Conservation (phyloP, 2,113 vertebrate genomes). For the Benitochromis conjunctus region DNA sequence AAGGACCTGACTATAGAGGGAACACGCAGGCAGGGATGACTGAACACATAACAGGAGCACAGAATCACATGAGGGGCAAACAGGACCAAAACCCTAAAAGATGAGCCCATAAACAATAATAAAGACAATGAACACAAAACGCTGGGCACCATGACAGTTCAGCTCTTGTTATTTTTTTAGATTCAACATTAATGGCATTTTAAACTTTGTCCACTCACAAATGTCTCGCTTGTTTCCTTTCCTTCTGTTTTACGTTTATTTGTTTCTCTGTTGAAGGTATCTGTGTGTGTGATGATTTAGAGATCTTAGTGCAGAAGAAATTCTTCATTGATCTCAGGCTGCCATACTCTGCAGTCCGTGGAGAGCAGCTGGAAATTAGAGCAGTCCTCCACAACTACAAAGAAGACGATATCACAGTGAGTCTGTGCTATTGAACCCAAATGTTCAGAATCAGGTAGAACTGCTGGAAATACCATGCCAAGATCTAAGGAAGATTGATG, state of each 20-base stretch:
- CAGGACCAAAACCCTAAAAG: too few species aligned
- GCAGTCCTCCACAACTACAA: conserved; percentile 68
- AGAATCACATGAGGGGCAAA: too few species aligned
- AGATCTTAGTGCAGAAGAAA: conserved; percentile 70
- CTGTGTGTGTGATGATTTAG: conserved; percentile 81
- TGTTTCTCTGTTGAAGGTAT: conserved; percentile 69
- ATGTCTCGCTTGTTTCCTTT: not conserved
- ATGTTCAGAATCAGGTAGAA: not conserved
- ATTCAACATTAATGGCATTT: not conserved
- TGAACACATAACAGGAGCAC: too few species aligned
- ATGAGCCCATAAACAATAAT: too few species aligned
- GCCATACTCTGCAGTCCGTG: conserved; percentile 68
- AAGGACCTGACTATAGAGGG: too few species aligned
- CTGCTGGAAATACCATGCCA: not conserved
- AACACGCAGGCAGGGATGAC: too few species aligned
- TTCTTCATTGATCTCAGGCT: conserved; percentile 83
- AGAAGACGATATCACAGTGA: conserved; percentile 35
- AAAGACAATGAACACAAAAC: too few species aligned
- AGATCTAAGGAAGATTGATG: not conserved
- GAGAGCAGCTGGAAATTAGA: conserved; percentile 72
- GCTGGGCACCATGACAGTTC: too few species aligned
- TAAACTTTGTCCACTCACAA: not conserved
- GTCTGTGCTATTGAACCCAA: not conserved
- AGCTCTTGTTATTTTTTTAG: not conserved
- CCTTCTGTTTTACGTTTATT: not conserved